Conservation (phyloP, 2,113 vertebrate species). For the Lichenostomus cassidix region DNA sequence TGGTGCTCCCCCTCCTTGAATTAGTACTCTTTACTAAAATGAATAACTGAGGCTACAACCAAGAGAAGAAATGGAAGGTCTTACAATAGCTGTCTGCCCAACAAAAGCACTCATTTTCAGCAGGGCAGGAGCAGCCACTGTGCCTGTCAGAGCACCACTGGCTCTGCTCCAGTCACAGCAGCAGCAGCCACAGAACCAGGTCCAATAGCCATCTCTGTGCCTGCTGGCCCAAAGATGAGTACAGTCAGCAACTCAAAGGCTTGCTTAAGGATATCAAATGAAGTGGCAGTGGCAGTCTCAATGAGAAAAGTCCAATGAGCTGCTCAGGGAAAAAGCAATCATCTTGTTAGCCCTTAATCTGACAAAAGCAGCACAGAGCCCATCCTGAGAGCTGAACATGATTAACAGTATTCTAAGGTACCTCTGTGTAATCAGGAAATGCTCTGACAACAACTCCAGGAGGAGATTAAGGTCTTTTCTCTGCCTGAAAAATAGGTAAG, state of each 20-base stretch:
- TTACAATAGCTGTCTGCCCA: not conserved
- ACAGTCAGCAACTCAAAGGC: not conserved
- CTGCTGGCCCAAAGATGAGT: not conserved
- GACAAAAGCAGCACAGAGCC: not conserved
- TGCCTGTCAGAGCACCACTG: not conserved
- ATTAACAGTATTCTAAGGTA: slow-evolving; percentile 25
- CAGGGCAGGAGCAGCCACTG: fast-evolving
- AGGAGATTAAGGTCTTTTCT: slow-evolving; percentile 6
- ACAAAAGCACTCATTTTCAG: not conserved
- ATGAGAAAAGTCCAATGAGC: not conserved
- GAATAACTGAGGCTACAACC: not conserved
- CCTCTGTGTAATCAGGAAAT: slow-evolving; percentile 21
- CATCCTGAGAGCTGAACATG: not conserved
- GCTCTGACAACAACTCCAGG: not conserved
- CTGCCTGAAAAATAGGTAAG: not conserved
- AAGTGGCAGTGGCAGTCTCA: not conserved
- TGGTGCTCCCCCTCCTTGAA: not conserved
- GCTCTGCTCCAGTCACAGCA: not conserved
- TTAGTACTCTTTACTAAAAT: not conserved
- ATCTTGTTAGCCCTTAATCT: slow-evolving; percentile 49
- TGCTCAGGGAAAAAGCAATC: not conserved
- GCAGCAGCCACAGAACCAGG: not conserved
- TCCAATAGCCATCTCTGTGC: fast-evolving
- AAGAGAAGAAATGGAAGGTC: not conserved
- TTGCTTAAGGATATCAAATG: not conserved